Evolutionary conservation across 64 coral and sea anemone species (phyloP), one percentile per base, ranked within the genome.

Genomic region (Porites australiensis): DNA sequence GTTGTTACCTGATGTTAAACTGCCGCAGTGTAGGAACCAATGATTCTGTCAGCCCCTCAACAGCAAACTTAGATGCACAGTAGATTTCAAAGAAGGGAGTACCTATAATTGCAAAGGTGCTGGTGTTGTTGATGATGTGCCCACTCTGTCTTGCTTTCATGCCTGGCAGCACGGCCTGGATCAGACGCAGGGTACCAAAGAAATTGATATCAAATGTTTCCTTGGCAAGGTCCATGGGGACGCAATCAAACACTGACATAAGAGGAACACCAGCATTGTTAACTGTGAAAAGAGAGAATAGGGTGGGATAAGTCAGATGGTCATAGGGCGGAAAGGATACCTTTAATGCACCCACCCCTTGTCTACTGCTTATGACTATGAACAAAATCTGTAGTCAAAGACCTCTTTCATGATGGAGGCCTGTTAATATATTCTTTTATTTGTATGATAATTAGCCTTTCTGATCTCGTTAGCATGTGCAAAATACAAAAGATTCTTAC

Each of bases 31-130:
- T 22, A 13, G 93, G 78, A 53, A 86, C 87, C 22, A 84, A 22
- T n/a, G 86, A 82, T 60, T 94, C 93, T 13, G 78, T 77, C 21
- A 89, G 82, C 18, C 87, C 92, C 37, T 94, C 93, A 8, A 94
- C 27, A 44, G 93, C 93, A 85, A 94, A 94, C 79, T 94, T 94
- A 1, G 93, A 74, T 53, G 93, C 77, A 51, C 86, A 74, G 93
- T 94, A 94, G 37, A 75, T 18, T 55, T 94, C 87, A 8, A 49
- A 44, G 44, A 89, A 94, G 4, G 93, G 86, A 0, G 51, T 7
- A 27, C 86, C 86, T 27, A 75, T 15, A 43, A 94, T 71, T 77
- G 77, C 93, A 75, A 70, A 77, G 4, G 70, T 53, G 63, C 90
- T 94, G 20, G 86, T 64, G 74, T 89, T 89, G 47, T 94, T 72